phyloP scores from a whole-genome alignment of 2,888 invertebrate species.

The Pachydiplax longipennis region DNA sequence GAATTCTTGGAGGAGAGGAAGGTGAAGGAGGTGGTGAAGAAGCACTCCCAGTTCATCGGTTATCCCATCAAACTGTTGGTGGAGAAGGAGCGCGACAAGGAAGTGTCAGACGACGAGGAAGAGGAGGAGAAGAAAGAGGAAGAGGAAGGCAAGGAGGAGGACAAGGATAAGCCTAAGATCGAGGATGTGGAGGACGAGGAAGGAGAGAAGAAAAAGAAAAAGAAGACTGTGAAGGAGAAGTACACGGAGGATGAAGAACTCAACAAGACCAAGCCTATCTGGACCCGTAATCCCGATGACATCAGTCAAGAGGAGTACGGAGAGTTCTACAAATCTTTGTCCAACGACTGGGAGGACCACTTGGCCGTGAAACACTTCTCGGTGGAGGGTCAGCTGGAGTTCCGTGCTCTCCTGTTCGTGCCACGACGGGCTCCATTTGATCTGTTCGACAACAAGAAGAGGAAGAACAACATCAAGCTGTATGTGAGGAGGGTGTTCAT shows the following conservation, averaged over 20 bases:
- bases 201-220: constrained; percentile 80
- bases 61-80: constrained; percentile 96
- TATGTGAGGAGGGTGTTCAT: constrained; percentile 98
- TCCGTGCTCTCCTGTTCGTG: constrained; percentile 90
- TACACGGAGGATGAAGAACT: constrained; percentile 98
- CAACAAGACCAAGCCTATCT: constrained; percentile 98
- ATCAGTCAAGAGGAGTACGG: constrained; percentile 96
- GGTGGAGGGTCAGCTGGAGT: constrained; percentile 92
- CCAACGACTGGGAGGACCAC: constrained; percentile 98
- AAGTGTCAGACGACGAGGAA: constrained; percentile 92
- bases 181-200: constrained; percentile 70
- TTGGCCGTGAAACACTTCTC: constrained; percentile 95
- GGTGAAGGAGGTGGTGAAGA: constrained; percentile 97
- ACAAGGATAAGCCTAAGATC: constrained; percentile 71
- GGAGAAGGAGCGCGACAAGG: constrained; percentile 97
- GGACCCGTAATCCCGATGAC: constrained; percentile 97
- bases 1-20: constrained; percentile 95
- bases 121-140: constrained; percentile 76
- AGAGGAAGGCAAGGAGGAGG: constrained; percentile 56
- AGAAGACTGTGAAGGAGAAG: constrained; percentile 97
- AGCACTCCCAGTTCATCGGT: constrained; percentile 98
- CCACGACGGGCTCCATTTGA: constrained; percentile 96
- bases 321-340: constrained; percentile 97
- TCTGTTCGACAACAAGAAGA: constrained; percentile 97
- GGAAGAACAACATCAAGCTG: constrained; percentile 97